Evolutionary conservation across 2,113 vertebrate genomes (phyloP).

Genomic region (Zosterops lateralis): DNA sequence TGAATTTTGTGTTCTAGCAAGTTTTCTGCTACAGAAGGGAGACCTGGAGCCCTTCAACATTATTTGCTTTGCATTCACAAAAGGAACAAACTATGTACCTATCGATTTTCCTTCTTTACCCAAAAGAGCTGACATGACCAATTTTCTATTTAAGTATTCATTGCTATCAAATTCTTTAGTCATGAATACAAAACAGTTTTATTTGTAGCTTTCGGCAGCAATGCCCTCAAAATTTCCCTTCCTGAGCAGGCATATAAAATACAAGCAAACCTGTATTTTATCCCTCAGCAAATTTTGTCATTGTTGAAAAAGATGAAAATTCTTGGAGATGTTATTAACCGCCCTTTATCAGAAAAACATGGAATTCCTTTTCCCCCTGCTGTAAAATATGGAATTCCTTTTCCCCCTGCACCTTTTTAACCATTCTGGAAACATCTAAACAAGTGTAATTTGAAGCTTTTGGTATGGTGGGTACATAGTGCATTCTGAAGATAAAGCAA

Average conservation of each 20-base stretch:
- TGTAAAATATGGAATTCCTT: not conserved
- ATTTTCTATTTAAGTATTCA: not conserved
- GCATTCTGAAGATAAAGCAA: not conserved
- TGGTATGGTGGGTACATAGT: fast-evolving
- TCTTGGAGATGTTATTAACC: not conserved
- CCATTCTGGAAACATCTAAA: not conserved
- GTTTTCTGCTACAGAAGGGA: not conserved
- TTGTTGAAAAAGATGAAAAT: not conserved
- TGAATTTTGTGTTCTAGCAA: not conserved
- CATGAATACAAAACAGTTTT: not conserved
- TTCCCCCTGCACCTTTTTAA: not conserved
- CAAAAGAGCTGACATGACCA: not conserved
- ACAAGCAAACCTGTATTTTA: not conserved
- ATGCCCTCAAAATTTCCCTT: not conserved
- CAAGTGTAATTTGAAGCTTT: not conserved
- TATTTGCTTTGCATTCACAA: not conserved
- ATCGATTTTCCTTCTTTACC: not conserved
- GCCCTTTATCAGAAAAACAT: not conserved
- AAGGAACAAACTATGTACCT: not conserved
- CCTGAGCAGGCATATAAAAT: fast-evolving
- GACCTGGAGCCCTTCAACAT: not conserved
- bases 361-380: not conserved
- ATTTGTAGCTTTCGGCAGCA: not conserved
- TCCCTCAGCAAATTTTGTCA: not conserved
- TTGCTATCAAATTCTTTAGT: not conserved